These are phyloP conservation scores for Glaucopsyche alexis DNA, from an alignment of 2,888 invertebrate species.

Conservation along the genomic window DNA sequence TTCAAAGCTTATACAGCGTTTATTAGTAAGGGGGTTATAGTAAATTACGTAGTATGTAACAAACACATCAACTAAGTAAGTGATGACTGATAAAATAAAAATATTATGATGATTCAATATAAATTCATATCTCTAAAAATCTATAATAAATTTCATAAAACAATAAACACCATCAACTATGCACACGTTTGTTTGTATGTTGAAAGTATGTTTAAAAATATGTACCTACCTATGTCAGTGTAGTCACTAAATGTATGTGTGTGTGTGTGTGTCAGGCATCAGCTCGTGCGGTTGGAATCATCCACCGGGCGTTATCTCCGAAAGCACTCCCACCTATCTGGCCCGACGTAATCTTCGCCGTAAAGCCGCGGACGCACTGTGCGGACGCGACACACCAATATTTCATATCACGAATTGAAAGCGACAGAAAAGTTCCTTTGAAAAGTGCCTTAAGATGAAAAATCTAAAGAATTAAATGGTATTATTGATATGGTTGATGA, in stretches of 20 bases:
- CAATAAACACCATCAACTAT: background rate
- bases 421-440: background rate
- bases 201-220: too few relatives aligned
- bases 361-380: constrained; percentile 43
- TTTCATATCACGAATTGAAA: background rate
- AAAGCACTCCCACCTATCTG: constrained; percentile 64
- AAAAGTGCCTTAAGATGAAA: background rate
- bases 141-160: too few relatives aligned
- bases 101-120: background rate
- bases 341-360: constrained; percentile 49
- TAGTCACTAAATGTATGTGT: background rate
- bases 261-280: constrained; percentile 18
- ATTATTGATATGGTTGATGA: too few relatives aligned
- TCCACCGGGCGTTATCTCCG: constrained; percentile 57
- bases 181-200: background rate
- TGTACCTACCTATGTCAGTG: background rate
- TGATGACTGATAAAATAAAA: background rate
- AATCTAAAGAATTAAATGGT: too few relatives aligned
- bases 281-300: constrained; percentile 55
- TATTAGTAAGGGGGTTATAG: too few relatives aligned
- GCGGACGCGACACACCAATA: background rate
- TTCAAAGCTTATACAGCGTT: too few relatives aligned
- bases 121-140: background rate
- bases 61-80: too few relatives aligned
- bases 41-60: too few relatives aligned